Percentiles rank a stretch among this genome's conserved stretches.
These are phyloP conservation scores for Calcarius lapponicus DNA, from an alignment of 2,797 vertebrate species.

Conservation along the genomic window DNA sequence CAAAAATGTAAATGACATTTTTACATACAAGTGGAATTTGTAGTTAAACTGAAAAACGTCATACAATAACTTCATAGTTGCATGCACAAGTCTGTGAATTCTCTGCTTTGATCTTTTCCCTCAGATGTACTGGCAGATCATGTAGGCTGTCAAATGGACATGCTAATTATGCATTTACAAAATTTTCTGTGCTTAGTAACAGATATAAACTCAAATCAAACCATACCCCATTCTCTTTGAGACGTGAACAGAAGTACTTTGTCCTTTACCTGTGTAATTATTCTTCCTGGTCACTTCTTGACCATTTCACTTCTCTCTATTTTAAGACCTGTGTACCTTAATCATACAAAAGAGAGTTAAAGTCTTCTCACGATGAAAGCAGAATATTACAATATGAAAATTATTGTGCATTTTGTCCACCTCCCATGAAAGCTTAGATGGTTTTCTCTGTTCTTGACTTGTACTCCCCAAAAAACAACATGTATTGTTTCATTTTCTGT, in stretches of 20 bases:
- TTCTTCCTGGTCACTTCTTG: background rate
- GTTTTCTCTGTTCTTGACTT: background rate
- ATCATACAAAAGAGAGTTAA: background rate
- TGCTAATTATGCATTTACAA: conserved; percentile 47
- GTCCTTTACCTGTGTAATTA: background rate
- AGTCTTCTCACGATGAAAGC: background rate
- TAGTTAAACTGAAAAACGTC: conserved; percentile 31
- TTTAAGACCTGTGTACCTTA: background rate
- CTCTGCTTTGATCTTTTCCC: conserved; percentile 49
- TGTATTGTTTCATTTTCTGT: conserved; percentile 12
- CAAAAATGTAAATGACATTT: conserved; percentile 46
- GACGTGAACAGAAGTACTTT: background rate
- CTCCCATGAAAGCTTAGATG: background rate
- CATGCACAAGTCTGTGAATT: background rate
- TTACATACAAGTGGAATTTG: conserved; percentile 54
- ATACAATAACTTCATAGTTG: conserved; percentile 1
- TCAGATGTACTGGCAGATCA: conserved; percentile 15
- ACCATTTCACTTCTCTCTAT: background rate
- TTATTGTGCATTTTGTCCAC: background rate
- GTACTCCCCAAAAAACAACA: background rate
- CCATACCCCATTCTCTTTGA: background rate
- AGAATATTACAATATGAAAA: background rate
- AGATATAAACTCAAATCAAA: conserved; percentile 22
- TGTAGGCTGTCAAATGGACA: conserved; percentile 56
- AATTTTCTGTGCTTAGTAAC: background rate